These are phyloP conservation scores for Leucoma salicis DNA, from an alignment of 2,888 invertebrate genomes.

Conservation along the genomic window DNA sequence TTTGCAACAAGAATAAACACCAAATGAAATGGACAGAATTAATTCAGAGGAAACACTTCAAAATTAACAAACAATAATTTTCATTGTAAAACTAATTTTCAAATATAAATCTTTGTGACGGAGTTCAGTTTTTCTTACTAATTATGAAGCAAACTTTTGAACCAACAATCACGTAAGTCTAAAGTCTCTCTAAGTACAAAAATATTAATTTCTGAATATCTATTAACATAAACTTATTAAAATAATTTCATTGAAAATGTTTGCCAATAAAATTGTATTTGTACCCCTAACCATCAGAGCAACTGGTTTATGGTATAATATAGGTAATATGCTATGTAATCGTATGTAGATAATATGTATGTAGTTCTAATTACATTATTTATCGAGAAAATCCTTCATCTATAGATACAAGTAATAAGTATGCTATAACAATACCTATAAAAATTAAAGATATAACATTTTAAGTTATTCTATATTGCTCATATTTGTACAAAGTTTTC, in stretches of 20 bases:
- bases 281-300: conserved; percentile 78
- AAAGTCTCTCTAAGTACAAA: conserved; percentile 78
- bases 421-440: conserved; percentile 69
- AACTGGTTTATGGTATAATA: conserved; percentile 63
- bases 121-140: not conserved
- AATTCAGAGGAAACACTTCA: too few relatives aligned
- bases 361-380: conserved; percentile 49
- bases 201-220: conserved; percentile 75
- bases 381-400: conserved; percentile 46
- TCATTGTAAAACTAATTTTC: too few relatives aligned
- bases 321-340: conserved; percentile 34
- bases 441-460: conserved; percentile 66
- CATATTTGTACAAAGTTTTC: conserved; percentile 81
- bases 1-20: too few relatives aligned
- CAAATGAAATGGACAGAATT: too few relatives aligned
- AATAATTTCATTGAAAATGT: conserved; percentile 52
- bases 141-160: conserved; percentile 28
- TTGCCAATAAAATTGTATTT: conserved; percentile 69
- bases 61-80: too few relatives aligned
- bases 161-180: conserved; percentile 50
- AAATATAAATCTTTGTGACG: not conserved
- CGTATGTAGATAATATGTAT: conserved; percentile 35
- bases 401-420: conserved; percentile 65
- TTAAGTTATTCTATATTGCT: conserved; percentile 78
- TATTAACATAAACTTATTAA: conserved; percentile 47